These are phyloP conservation scores for Daptonema setosum DNA, from an alignment of 2,888 invertebrate genomes.

Conservation along the genomic window DNA sequence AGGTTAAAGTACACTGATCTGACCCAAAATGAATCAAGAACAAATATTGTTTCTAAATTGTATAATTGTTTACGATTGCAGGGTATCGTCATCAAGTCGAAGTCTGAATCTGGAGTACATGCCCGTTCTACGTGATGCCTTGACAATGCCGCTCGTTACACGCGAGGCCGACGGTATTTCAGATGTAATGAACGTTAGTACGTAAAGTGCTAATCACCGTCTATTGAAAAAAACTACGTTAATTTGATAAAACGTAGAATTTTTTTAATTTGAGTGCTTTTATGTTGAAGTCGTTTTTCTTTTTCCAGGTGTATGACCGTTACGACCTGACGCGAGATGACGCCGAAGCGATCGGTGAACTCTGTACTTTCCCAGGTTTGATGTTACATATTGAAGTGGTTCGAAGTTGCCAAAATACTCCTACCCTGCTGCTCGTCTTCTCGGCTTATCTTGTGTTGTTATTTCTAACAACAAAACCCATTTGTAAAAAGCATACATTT, in stretches of 20 bases:
- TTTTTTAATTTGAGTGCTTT: neutral
- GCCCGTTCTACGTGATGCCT: slow-evolving; percentile 48
- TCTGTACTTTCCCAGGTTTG: slow-evolving; percentile 53
- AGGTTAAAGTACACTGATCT: too few relatives aligned
- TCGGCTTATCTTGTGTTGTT: too few relatives aligned
- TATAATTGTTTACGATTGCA: too few relatives aligned
- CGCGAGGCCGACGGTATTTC: slow-evolving; percentile 48
- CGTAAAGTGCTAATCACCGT: neutral
- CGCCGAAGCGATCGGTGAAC: slow-evolving; percentile 61
- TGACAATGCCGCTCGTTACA: slow-evolving; percentile 52
- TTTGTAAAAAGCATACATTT: too few relatives aligned
- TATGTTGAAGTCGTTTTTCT: neutral
- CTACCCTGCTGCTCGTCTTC: too few relatives aligned
- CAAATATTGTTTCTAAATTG: too few relatives aligned
- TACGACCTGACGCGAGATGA: slow-evolving; percentile 78
- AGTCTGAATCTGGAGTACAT: slow-evolving; percentile 70
- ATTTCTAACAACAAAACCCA: too few relatives aligned
- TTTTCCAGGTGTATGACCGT: slow-evolving; percentile 44
- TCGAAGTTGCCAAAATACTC: too few relatives aligned
- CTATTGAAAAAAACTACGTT: too few relatives aligned
- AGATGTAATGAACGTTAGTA: neutral
- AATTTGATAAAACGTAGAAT: neutral
- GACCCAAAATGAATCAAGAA: too few relatives aligned
- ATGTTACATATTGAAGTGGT: too few relatives aligned
- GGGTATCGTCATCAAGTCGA: too few relatives aligned